phyloP scores from a whole-genome alignment of 2,113 vertebrate genomes.

The Arvicanthis niloticus region DNA sequence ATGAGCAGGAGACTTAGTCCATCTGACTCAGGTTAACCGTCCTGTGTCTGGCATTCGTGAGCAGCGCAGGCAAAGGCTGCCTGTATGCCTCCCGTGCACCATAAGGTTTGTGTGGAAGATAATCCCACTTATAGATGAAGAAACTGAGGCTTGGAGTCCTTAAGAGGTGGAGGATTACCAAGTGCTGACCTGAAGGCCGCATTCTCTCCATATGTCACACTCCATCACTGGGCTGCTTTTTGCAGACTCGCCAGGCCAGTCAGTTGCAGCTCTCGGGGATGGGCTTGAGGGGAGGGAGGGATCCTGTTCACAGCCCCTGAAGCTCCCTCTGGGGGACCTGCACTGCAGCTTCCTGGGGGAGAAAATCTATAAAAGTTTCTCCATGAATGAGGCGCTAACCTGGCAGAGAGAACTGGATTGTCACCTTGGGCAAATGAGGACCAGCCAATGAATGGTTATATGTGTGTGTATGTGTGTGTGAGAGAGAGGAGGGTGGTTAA shows the following conservation, averaged over 20 bases:
- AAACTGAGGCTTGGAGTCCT: background rate
- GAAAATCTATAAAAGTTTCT: fast-evolving
- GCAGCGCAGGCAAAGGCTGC: background rate
- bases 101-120: fast-evolving
- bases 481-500: no score
- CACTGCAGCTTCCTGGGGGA: background rate
- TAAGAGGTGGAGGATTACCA: background rate
- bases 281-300: fast-evolving
- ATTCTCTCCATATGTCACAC: fast-evolving
- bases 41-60: background rate
- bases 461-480: background rate
- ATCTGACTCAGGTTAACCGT: background rate
- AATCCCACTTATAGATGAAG: background rate
- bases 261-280: fast-evolving
- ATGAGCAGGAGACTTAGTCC: background rate
- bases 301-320: background rate
- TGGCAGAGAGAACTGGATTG: no score
- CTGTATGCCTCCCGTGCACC: fast-evolving
- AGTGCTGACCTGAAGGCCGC: fast-evolving
- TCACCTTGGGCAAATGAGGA: background rate
- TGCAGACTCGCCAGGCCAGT: fast-evolving
- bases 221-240: fast-evolving
- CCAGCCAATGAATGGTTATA: background rate
- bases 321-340: no score
- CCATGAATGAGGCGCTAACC: background rate